Percentiles rank a stretch among this genome's conserved stretches.
phyloP scores from a whole-genome alignment of 2,888 invertebrate genomes.

The Ophion ellenae region DNA sequence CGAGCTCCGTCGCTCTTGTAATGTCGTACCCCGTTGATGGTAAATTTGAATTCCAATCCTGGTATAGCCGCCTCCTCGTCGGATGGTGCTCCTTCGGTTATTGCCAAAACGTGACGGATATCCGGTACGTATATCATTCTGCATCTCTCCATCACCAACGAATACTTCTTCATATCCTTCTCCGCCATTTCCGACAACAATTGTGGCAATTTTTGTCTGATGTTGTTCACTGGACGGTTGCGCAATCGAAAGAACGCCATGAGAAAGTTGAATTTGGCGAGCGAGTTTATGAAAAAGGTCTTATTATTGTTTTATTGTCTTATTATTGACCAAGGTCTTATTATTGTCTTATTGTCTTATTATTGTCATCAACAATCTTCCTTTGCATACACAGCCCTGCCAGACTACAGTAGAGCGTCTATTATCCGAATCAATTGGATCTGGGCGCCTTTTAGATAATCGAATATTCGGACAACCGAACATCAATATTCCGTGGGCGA shows the following conservation, averaged over 20 bases:
- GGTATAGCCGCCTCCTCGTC: constrained; percentile 87
- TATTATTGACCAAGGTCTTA: too few relatives aligned
- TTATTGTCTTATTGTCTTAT: too few relatives aligned
- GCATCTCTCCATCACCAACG: constrained; percentile 88
- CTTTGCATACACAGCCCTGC: too few relatives aligned
- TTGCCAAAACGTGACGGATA: constrained; percentile 91
- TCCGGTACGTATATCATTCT: constrained; percentile 90
- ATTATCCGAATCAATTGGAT: too few relatives aligned
- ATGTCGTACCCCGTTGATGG: constrained; percentile 87
- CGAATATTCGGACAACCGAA: too few relatives aligned
- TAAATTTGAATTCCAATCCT: constrained; percentile 90
- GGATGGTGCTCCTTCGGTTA: constrained; percentile 85
- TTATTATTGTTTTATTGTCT: too few relatives aligned
- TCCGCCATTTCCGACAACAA: constrained; percentile 90
- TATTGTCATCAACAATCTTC: too few relatives aligned
- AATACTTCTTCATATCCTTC: constrained; percentile 88
- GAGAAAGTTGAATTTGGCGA: too few relatives aligned
- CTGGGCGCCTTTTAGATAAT: too few relatives aligned
- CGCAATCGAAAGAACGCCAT: background rate
- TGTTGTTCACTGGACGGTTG: constrained; percentile 86
- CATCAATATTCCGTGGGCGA: too few relatives aligned
- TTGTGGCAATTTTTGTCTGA: constrained; percentile 89
- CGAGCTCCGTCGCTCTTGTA: constrained; percentile 89
- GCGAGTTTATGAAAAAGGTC: too few relatives aligned
- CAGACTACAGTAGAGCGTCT: too few relatives aligned